phyloP scores from a whole-genome alignment of 2,113 vertebrate genomes.

The Asarcornis scutulata region DNA sequence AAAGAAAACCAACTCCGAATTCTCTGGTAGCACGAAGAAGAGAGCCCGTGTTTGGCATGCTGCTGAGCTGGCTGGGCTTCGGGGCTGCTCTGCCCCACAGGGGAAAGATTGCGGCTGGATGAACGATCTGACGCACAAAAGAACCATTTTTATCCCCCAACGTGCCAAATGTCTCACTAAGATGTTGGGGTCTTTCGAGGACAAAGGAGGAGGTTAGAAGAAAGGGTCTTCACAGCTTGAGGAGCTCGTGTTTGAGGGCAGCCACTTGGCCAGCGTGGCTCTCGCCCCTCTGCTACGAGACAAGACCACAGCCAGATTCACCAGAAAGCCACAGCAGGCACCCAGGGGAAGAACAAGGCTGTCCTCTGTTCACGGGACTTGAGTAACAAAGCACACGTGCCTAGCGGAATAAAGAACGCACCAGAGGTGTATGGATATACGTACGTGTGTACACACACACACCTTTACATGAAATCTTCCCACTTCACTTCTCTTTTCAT shows the following conservation, averaged over 20 bases:
- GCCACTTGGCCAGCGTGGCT: background rate
- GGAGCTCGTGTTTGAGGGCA: background rate
- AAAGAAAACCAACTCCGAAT: background rate
- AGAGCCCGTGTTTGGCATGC: background rate
- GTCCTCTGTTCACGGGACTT: background rate
- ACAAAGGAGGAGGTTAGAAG: conserved; percentile 12
- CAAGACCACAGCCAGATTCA: background rate
- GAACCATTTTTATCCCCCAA: background rate
- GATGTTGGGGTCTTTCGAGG: background rate
- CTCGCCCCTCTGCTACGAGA: background rate
- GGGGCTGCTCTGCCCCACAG: background rate
- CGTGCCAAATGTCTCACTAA: background rate
- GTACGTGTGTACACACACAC: fast-evolving
- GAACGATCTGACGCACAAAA: fast-evolving
- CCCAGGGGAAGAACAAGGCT: background rate
- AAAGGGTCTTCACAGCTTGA: background rate
- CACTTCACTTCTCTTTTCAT: background rate
- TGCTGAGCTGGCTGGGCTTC: background rate
- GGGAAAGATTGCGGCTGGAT: background rate
- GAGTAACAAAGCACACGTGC: background rate
- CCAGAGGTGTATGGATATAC: background rate
- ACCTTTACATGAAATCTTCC: background rate
- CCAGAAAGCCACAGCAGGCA: background rate
- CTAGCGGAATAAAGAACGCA: background rate
- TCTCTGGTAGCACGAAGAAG: background rate